Conservation (phyloP, 30 jellyfish, hydroid and myxozoan genomes). For the Mastigias papua region DNA sequence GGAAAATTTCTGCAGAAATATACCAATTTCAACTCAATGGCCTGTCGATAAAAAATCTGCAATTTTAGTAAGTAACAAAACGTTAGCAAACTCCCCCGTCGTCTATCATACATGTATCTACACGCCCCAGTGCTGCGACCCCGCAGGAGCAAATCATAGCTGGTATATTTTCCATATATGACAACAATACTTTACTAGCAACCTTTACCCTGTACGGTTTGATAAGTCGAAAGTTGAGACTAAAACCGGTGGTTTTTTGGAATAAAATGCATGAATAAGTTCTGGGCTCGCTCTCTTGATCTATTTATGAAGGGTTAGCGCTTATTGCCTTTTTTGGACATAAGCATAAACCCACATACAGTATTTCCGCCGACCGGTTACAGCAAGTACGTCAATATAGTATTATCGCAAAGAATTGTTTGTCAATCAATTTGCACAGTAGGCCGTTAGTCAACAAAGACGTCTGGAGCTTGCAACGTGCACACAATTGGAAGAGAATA, state of each 20-base stretch:
- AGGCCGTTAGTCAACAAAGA: conserved; percentile 1
- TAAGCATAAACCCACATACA: neutral
- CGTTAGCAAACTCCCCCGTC: neutral
- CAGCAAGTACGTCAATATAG: neutral
- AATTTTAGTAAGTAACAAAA: neutral
- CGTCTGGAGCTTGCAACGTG: neutral
- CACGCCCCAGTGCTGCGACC: neutral
- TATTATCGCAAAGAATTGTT: neutral
- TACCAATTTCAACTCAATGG: neutral
- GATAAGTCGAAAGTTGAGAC: neutral
- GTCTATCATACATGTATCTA: neutral
- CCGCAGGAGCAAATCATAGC: neutral
- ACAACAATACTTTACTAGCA: neutral
- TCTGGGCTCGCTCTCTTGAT: neutral
- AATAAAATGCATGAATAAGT: neutral
- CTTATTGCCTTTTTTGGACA: neutral
- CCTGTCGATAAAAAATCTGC: neutral
- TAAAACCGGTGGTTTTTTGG: neutral
- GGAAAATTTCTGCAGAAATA: no score
- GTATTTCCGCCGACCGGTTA: neutral
- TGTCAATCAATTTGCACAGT: conserved; percentile 14
- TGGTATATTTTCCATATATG: neutral
- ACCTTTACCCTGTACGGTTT: neutral
- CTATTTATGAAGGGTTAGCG: neutral
- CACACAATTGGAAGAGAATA: neutral